Evolutionary conservation across 2,113 vertebrate species (phyloP).

Genomic region (Aegithalos caudatus): DNA sequence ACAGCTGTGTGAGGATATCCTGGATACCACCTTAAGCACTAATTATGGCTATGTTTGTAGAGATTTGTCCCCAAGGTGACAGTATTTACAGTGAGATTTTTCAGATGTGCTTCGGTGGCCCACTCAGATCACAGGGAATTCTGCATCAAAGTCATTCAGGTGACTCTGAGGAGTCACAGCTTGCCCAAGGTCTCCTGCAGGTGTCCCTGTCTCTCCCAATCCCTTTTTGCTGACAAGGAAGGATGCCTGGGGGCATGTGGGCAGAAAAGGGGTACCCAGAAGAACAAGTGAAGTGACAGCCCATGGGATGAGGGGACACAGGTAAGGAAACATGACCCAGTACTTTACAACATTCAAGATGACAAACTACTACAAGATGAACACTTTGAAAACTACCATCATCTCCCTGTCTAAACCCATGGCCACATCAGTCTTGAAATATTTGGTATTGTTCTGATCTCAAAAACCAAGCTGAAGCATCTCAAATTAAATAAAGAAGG

Average conservation of each 20-base stretch:
- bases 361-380: background rate
- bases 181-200: background rate
- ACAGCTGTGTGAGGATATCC: background rate
- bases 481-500: background rate
- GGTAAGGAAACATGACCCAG: rapidly evolving
- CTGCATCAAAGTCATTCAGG: background rate
- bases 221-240: background rate
- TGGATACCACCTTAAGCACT: background rate
- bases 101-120: background rate
- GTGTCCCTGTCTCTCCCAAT: background rate
- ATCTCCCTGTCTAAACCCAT: background rate
- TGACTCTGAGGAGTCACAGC: background rate
- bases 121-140: background rate
- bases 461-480: background rate
- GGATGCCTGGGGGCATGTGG: rapidly evolving
- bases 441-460: background rate
- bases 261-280: background rate
- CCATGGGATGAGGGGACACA: rapidly evolving
- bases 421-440: background rate
- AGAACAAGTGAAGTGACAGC: background rate
- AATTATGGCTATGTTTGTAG: background rate
- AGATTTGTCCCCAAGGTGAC: background rate
- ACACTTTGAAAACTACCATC: background rate
- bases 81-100: background rate
- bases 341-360: background rate